These are phyloP conservation scores for Rhineura floridana DNA, from an alignment of 2,113 vertebrate species.

Conservation along the genomic window DNA sequence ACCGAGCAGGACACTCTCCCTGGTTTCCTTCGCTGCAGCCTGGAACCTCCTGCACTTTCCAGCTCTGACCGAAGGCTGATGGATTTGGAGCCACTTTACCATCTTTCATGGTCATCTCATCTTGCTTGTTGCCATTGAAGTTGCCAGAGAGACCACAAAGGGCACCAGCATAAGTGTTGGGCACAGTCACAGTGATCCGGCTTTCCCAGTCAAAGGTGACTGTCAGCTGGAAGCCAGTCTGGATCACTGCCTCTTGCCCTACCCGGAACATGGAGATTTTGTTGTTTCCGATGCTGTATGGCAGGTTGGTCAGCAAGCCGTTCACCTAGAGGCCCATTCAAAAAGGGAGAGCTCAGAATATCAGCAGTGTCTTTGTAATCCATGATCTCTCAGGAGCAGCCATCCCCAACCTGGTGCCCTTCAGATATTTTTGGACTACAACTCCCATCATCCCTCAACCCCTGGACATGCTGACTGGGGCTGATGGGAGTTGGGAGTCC, in stretches of 20 bases:
- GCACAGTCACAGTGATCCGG: constrained; percentile 54
- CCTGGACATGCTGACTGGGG: too few species aligned
- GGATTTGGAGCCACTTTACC: constrained; percentile 1
- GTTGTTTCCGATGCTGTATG: constrained; percentile 48
- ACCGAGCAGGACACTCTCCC: constrained; percentile 27
- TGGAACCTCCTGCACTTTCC: constrained; percentile 36
- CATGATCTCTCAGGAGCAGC: too few species aligned
- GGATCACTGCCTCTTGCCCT: constrained; percentile 57
- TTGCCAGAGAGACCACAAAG: constrained; percentile 76
- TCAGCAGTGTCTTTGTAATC: not conserved
- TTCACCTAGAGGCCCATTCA: constrained; percentile 61
- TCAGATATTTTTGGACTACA: too few species aligned
- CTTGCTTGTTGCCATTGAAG: constrained; percentile 65
- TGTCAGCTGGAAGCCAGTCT: constrained; percentile 66
- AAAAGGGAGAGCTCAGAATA: not conserved
- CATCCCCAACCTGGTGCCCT: too few species aligned
- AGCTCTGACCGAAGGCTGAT: constrained; percentile 39
- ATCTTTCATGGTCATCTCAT: constrained; percentile 50
- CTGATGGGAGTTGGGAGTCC: too few species aligned
- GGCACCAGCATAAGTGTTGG: constrained; percentile 56
- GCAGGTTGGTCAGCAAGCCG: constrained; percentile 58
- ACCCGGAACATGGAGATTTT: constrained; percentile 58
- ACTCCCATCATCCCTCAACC: too few species aligned
- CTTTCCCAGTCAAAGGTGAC: constrained; percentile 69
- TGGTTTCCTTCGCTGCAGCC: constrained; percentile 46